A percentile compares a stretch with the other conserved stretches of the same genome.
Evolutionary conservation across 30 jellyfish, hydroid and myxozoan genomes (phyloP).

Genomic region (Pelagia noctiluca): DNA sequence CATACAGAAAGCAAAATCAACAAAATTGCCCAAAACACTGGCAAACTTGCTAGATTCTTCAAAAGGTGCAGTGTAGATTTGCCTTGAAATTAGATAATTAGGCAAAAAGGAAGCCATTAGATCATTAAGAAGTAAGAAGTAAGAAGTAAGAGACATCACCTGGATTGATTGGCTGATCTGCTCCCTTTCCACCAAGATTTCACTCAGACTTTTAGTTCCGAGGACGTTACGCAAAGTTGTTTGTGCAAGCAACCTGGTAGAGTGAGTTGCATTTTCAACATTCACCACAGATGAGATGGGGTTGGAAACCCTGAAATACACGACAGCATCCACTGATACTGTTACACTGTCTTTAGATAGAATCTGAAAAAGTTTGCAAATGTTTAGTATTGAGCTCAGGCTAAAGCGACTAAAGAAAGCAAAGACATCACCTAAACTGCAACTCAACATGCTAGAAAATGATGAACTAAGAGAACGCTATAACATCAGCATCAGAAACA

Average conservation of each 20-base stretch:
- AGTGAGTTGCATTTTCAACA: slow-evolving; percentile 92
- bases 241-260: slow-evolving; percentile 85
- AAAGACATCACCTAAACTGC: background rate
- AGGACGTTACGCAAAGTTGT: slow-evolving; percentile 89
- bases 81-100: too few relatives aligned
- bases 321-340: slow-evolving; percentile 92
- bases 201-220: slow-evolving; percentile 89
- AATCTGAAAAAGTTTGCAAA: slow-evolving; percentile 43
- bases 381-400: background rate
- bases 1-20: too few relatives aligned
- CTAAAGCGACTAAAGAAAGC: background rate
- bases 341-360: slow-evolving; percentile 93
- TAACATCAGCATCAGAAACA: background rate
- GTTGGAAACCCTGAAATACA: slow-evolving; percentile 77
- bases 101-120: too few relatives aligned
- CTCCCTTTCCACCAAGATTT: slow-evolving; percentile 82
- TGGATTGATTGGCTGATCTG: slow-evolving; percentile 86
- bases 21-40: too few relatives aligned
- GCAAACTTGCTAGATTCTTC: too few relatives aligned
- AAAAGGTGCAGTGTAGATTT: too few relatives aligned
- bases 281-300: slow-evolving; percentile 91
- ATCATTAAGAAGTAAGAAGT: too few relatives aligned
- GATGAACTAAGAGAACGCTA: background rate
- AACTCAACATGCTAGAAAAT: background rate
- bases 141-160: too few relatives aligned